phyloP scores from a whole-genome alignment of 2,113 vertebrate genomes.

The Gopherus evgoodei region DNA sequence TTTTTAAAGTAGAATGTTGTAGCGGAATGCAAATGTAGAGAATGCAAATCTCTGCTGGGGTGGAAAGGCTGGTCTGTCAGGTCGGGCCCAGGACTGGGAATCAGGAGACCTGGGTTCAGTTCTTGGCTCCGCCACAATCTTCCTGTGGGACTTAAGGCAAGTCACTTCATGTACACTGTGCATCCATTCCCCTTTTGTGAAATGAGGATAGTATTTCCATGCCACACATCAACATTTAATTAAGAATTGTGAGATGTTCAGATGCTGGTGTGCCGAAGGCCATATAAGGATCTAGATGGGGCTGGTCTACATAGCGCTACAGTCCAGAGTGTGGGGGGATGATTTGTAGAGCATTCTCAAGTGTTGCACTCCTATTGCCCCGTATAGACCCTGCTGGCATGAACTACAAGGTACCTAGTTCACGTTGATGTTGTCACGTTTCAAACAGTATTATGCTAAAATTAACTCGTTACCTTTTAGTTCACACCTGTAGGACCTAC shows the following conservation, averaged over 20 bases:
- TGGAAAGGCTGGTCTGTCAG: background rate
- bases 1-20: accelerated
- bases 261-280: background rate
- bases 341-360: background rate
- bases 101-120: background rate
- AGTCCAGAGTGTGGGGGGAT: background rate
- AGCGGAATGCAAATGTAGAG: no score
- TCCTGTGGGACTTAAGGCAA: accelerated
- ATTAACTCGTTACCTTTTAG: background rate
- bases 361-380: background rate
- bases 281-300: accelerated
- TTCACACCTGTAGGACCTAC: background rate
- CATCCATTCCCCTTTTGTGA: background rate
- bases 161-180: accelerated
- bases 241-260: no score
- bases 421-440: background rate
- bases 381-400: background rate
- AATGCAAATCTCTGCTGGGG: accelerated
- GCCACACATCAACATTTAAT: accelerated
- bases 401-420: background rate
- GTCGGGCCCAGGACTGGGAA: accelerated
- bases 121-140: background rate
- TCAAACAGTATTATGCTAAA: background rate
- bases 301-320: background rate
- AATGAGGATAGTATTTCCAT: background rate